A percentile compares a stretch with the other conserved stretches of the same genome.
These are phyloP conservation scores for Eueides isabella DNA, from an alignment of 1,140 invertebrate genomes.

Conservation along the genomic window DNA sequence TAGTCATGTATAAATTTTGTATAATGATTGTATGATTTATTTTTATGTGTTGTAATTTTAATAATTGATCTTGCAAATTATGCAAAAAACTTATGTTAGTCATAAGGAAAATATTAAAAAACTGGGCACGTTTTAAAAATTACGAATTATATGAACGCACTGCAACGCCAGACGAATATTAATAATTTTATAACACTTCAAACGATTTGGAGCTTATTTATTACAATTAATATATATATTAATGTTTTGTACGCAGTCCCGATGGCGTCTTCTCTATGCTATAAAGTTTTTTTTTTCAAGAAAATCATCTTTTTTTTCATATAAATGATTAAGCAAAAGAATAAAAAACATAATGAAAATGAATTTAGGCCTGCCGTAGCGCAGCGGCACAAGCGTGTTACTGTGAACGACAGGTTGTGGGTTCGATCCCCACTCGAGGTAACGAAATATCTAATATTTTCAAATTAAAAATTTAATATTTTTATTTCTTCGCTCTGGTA, in stretches of 20 bases:
- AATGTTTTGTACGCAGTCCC: neutral
- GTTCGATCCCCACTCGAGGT: no score
- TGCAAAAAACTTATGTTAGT: neutral
- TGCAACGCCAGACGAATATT: neutral
- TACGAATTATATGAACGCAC: conserved; percentile 3
- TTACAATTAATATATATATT: neutral
- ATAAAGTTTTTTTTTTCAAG: neutral
- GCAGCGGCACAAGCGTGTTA: no score
- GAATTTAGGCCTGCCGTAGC: no score
- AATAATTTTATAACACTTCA: neutral
- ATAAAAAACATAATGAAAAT: no score
- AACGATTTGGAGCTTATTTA: neutral
- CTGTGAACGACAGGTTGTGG: no score
- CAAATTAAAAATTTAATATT: no score
- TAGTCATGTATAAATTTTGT: neutral
- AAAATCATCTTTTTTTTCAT: no score
- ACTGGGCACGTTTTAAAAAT: neutral
- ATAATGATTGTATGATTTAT: neutral
- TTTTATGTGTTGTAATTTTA: neutral
- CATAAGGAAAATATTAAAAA: conserved; percentile 12
- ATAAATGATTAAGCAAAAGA: no score
- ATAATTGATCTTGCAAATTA: neutral
- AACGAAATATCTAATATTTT: no score
- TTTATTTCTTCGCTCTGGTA: no score
- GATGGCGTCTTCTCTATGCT: neutral